Conservation (phyloP, 2,797 vertebrate genomes). For the Pangasius sanitwongsei region DNA sequence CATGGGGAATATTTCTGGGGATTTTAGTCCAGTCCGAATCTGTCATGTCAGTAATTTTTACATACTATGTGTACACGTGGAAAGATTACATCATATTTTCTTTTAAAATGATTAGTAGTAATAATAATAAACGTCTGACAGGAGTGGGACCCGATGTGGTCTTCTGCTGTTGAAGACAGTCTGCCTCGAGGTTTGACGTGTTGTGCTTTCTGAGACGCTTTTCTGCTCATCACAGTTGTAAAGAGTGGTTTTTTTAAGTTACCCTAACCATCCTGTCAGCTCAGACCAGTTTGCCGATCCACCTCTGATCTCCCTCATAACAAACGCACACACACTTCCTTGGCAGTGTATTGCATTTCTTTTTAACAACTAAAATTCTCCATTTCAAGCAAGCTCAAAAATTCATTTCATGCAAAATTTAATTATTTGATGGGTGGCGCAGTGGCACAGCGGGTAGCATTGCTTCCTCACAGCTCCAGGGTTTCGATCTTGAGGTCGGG, state of each 20-base stretch:
- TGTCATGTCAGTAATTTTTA: neutral
- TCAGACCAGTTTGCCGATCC: neutral
- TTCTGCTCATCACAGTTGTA: neutral
- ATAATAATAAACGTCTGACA: too few species aligned
- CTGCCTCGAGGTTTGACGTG: neutral
- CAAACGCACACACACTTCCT: neutral
- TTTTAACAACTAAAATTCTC: constrained; percentile 5
- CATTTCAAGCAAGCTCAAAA: neutral
- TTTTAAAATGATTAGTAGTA: neutral
- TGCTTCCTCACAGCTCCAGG: neutral
- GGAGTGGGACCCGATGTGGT: neutral
- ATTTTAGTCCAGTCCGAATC: neutral
- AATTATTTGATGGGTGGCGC: neutral
- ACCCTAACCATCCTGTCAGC: neutral
- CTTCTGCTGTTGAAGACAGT: neutral
- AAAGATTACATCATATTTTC: neutral
- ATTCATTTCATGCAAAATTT: neutral
- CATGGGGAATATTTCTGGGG: neutral
- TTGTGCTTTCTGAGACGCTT: neutral
- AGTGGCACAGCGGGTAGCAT: neutral
- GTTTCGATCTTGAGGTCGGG: neutral
- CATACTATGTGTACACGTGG: neutral
- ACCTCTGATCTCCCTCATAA: neutral
- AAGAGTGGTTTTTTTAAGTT: neutral
- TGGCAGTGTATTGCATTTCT: neutral